phyloP scores from a whole-genome alignment of 2,888 invertebrate species.

The Spodoptera littoralis region DNA sequence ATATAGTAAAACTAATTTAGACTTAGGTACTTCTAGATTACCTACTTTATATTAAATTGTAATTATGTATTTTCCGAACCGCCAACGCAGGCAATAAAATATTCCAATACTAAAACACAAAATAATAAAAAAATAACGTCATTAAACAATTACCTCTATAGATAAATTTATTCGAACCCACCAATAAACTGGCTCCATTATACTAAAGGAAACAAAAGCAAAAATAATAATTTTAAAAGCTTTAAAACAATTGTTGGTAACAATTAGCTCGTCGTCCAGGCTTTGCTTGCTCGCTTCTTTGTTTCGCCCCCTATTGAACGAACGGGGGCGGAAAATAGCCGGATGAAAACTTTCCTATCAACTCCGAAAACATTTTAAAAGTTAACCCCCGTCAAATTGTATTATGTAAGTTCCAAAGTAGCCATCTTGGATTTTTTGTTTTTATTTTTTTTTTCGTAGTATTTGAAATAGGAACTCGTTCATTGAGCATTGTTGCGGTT shows the following conservation, averaged over 20 bases:
- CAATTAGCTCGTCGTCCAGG: slow-evolving; percentile 54
- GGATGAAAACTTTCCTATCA: slow-evolving; percentile 53
- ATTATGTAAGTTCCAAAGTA: slow-evolving; percentile 49
- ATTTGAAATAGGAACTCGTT: slow-evolving; percentile 30
- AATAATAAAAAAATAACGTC: too few species aligned
- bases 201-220: slow-evolving; percentile 45
- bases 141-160: slow-evolving; percentile 21
- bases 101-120: too few species aligned
- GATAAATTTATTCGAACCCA: slow-evolving; percentile 15
- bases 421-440: slow-evolving; percentile 45
- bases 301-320: slow-evolving; percentile 53
- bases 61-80: too few species aligned
- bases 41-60: too few species aligned
- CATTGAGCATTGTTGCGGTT: slow-evolving; percentile 33
- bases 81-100: too few species aligned
- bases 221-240: slow-evolving; percentile 60
- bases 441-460: slow-evolving; percentile 17
- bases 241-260: slow-evolving; percentile 58
- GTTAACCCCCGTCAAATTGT: slow-evolving; percentile 53
- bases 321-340: slow-evolving; percentile 54
- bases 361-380: slow-evolving; percentile 57
- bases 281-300: slow-evolving; percentile 44
- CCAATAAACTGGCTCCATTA: slow-evolving; percentile 38
- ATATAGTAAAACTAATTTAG: too few species aligned
- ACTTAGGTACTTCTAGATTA: too few species aligned